Evolutionary conservation across 2,888 invertebrate genomes (phyloP), one percentile per base, ranked within the genome.

Genomic region (Pristionchus arcanus): DNA sequence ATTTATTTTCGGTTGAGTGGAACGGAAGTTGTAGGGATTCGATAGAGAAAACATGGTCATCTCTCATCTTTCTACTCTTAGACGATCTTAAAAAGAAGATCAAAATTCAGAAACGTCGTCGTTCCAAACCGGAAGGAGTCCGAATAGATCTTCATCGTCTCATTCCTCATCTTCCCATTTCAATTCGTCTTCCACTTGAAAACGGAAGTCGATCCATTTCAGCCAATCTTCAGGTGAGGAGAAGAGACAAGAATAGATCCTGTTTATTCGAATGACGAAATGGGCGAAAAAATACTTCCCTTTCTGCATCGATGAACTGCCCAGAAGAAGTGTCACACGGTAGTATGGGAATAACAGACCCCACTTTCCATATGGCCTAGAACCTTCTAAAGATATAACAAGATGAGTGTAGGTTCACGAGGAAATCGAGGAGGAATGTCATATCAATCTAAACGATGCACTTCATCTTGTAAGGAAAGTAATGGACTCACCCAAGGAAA

Each of bases 371-470:
- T 49, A n/a, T n/a, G n/a, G n/a, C n/a, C 42, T 49, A 49, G 42
- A 49, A 49, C 9, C 42, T 9, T 49, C 42, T 49, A 49, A 49
- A 49, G 11, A 13, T 49, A 49, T 3, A 49, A 49, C 13, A 9
- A n/a, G n/a, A n/a, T n/a, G 9, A 1, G 5, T 49, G 9, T 49
- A 86, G 87, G 34, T 87, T 63, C n/a, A 49, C 34, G n/a, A 42
- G 42, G 49, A 49, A 13, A 25, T 4, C 16, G 55, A 87, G n/a
- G 87, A 87, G 19, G 53, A 49, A 63, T 87, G 68, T 42, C 66
- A 68, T n/a, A 49, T 87, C 16, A 66, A 28, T 68, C 68, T 87
- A 28, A 87, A 87, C 49, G 87, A 87, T 87, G 87, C 68, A 9
- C 68, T 87, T 42, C 87, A 87, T 42, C 34, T 87, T 11, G 87